Evolutionary conservation across 2,888 invertebrate genomes (phyloP), one percentile per base, ranked within the genome.

Genomic region (Chrysodeixis includens): DNA sequence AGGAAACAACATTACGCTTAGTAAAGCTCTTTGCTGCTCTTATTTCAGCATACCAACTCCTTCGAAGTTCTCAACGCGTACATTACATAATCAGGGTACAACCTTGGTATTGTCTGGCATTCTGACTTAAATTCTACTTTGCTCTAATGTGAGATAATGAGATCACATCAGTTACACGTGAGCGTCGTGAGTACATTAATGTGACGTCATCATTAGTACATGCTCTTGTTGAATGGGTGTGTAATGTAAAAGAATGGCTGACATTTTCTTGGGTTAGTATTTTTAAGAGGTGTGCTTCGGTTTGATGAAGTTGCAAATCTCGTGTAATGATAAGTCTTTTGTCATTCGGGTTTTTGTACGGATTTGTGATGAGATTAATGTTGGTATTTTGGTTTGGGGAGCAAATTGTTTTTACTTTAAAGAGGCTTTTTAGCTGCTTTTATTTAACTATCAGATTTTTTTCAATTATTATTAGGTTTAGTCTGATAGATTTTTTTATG

Each of bases 1-100:
- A 20, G 56, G 52, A 46, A 73, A 69, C 30, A 59, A 62, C 40
- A 61, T 68, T 62, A 18, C 51, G 40, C 53, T 69, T 65, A n/a
- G n/a, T n/a, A n/a, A n/a, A 54, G 22, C 35, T 46, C 49, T 61
- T 56, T 14, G 30, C 16, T 52, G 32, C 12, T 59, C 46, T 46
- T 46, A 46, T 44, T 44, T 44, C 16, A 16, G 44, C 44, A 44
- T 46, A 46, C 46, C 16, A 16, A 16, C 18, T 16, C 16, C 9
- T 16, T 46, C 8, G 18, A 46, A 46, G 46, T 46, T 46, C 46
- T 46, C 7, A 40, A 40, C 40, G 9, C 46, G 32, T 32, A 32
- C 16, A 46, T 46, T 46, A 46, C 18, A 46, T 46, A 46, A 46
- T 46, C 46, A 46, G 18, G 16, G 44, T 44, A 44, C 16, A 18